Conservation (phyloP, 1,140 invertebrate genomes). For the Cydia strobilella region DNA sequence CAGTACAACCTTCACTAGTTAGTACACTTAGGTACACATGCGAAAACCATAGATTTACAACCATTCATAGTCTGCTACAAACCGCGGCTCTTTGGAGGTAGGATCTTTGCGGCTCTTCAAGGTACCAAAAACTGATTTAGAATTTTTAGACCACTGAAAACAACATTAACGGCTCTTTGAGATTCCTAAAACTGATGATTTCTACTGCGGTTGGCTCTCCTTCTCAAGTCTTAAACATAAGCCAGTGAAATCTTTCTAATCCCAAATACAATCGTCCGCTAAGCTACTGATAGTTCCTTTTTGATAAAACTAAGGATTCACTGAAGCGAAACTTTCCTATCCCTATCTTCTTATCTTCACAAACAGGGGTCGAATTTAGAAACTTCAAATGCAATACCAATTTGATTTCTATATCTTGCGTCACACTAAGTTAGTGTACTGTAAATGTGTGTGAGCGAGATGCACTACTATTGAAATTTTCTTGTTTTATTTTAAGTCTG, state of each 20-base stretch:
- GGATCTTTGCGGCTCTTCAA: too few relatives aligned
- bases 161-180: too few relatives aligned
- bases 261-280: not conserved
- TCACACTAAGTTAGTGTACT: not conserved
- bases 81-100: too few relatives aligned
- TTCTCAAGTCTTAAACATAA: not conserved
- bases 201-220: too few relatives aligned
- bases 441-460: not conserved
- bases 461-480: not conserved
- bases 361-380: not conserved
- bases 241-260: not conserved
- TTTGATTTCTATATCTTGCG: not conserved
- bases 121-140: too few relatives aligned
- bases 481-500: not conserved
- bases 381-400: not conserved
- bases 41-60: too few relatives aligned
- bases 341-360: not conserved
- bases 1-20: too few relatives aligned
- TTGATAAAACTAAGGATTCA: slow-evolving; percentile 9
- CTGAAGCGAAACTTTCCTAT: not conserved
- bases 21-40: too few relatives aligned
- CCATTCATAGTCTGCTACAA: too few relatives aligned
- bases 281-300: not conserved
- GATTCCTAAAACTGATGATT: too few relatives aligned
- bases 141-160: too few relatives aligned